Evolutionary conservation across 2,113 vertebrate genomes (phyloP).

Genomic region (Eretmochelys imbricata): DNA sequence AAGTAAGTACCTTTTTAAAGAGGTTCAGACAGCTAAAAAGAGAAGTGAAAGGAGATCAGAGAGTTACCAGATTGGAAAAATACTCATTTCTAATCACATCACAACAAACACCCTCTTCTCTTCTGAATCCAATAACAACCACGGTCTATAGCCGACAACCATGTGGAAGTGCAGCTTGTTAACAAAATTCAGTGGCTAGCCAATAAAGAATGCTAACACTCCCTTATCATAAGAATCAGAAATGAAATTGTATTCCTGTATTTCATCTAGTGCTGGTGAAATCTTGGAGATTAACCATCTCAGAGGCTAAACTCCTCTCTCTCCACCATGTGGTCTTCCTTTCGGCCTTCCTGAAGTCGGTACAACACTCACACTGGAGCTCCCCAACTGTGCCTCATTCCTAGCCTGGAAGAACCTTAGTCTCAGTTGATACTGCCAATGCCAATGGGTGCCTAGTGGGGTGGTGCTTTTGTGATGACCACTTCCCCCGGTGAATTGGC

Average conservation of each 20-base stretch:
- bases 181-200: background rate
- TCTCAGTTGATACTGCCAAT: background rate
- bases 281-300: background rate
- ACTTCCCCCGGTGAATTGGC: background rate
- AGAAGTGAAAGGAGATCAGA: background rate
- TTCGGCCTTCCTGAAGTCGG: background rate
- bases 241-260: background rate
- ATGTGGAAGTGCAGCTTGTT: background rate
- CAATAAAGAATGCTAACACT: rapidly evolving
- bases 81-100: background rate
- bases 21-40: background rate
- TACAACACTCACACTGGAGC: background rate
- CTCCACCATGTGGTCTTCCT: background rate
- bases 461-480: background rate
- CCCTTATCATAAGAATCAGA: background rate
- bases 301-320: background rate
- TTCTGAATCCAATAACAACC: background rate
- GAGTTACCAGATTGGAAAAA: background rate
- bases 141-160: background rate
- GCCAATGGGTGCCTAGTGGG: background rate
- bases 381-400: background rate
- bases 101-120: background rate
- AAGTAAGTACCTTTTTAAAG: background rate
- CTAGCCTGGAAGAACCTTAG: background rate
- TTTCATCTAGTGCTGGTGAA: background rate